These are phyloP conservation scores for Zosterops japonicus DNA, from an alignment of 2,113 vertebrate species.

Conservation along the genomic window DNA sequence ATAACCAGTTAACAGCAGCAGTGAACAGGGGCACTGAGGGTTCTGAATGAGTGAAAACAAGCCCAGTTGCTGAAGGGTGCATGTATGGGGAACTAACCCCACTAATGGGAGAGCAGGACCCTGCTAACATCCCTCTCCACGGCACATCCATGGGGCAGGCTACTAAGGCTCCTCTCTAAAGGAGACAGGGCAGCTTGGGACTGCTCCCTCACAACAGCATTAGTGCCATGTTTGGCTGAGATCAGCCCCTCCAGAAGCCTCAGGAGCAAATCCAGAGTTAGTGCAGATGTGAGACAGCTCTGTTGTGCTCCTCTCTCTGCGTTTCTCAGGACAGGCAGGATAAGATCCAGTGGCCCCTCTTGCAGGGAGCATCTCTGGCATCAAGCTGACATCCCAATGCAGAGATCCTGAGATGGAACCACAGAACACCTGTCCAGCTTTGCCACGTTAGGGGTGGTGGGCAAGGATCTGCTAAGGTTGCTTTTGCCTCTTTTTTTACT, in stretches of 20 bases:
- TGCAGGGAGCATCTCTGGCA: background rate
- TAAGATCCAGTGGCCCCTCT: background rate
- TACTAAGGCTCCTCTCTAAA: background rate
- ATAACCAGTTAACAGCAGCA: background rate
- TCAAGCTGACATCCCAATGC: background rate
- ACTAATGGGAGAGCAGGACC: background rate
- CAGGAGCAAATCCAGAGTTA: background rate
- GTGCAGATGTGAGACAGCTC: background rate
- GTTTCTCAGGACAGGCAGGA: accelerated
- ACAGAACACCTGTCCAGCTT: background rate
- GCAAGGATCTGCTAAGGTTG: background rate
- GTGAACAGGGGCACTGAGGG: accelerated
- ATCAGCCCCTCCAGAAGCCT: background rate
- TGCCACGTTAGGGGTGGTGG: accelerated
- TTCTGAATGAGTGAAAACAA: accelerated
- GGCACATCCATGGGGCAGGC: accelerated
- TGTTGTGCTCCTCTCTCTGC: accelerated
- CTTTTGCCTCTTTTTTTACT: background rate
- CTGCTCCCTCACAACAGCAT: background rate
- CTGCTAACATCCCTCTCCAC: background rate
- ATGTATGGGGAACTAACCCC: background rate
- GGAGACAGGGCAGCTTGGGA: background rate
- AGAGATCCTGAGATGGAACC: accelerated
- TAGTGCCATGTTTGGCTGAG: background rate
- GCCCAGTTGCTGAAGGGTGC: accelerated